A percentile compares a stretch with the other conserved stretches of the same genome.
These are phyloP conservation scores for Scyliorhinus canicula DNA, from an alignment of 2,797 vertebrate genomes.

Conservation along the genomic window DNA sequence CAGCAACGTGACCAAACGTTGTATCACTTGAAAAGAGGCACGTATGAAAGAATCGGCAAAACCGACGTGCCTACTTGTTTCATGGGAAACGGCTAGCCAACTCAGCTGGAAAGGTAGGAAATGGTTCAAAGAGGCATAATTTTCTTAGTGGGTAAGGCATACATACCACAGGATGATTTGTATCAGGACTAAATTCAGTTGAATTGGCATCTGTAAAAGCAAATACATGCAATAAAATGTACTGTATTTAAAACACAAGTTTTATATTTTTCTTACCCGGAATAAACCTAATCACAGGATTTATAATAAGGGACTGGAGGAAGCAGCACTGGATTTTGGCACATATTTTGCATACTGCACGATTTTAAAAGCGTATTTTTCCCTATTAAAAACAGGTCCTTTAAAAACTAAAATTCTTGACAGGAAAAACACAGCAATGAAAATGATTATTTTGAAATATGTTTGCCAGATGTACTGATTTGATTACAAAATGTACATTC, in stretches of 20 bases:
- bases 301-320: not conserved
- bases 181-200: slow-evolving; percentile 87
- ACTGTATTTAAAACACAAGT: not conserved
- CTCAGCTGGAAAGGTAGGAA: not conserved
- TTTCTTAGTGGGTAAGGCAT: not conserved
- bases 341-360: not conserved
- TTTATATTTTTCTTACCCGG: not conserved
- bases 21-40: not conserved
- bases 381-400: not conserved
- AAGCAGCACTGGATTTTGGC: not conserved
- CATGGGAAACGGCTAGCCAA: not conserved
- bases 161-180: slow-evolving; percentile 83
- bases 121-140: fast-evolving
- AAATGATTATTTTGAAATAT: not conserved
- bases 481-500: not conserved
- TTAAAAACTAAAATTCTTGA: not conserved
- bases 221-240: not conserved
- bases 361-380: not conserved
- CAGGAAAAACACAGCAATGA: not conserved
- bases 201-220: slow-evolving; percentile 80
- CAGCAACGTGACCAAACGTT: not conserved
- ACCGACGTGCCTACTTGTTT: not conserved
- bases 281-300: not conserved
- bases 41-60: not conserved
- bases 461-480: not conserved